These are phyloP conservation scores for Kryptolebias marmoratus DNA, from an alignment of 2,113 vertebrate species.

Conservation along the genomic window DNA sequence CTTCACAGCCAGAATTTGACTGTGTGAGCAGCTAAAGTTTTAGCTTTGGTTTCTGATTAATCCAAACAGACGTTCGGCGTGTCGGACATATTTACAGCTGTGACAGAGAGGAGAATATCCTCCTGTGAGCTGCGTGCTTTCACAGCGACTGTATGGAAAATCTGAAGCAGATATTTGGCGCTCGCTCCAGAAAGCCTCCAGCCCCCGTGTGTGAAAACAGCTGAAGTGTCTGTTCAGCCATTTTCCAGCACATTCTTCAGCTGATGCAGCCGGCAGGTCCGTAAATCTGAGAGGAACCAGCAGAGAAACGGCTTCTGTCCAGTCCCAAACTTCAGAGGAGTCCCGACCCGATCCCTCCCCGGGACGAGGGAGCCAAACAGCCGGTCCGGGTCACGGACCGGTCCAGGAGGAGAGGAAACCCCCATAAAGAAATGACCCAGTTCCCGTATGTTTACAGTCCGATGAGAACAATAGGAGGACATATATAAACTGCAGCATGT, in stretches of 20 bases:
- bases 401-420: slow-evolving; percentile 56
- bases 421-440: slow-evolving; percentile 66
- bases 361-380: not conserved
- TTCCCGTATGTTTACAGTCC: slow-evolving; percentile 54
- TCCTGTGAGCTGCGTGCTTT: too few relatives aligned
- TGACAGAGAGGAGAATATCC: too few relatives aligned
- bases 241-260: not conserved
- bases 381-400: not conserved
- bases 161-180: too few relatives aligned
- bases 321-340: not conserved
- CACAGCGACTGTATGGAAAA: too few relatives aligned
- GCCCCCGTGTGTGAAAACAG: too few relatives aligned
- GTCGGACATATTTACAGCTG: too few relatives aligned
- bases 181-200: not conserved
- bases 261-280: not conserved
- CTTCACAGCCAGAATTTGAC: too few relatives aligned
- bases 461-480: slow-evolving; percentile 62
- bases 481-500: slow-evolving; percentile 15
- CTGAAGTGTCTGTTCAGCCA: too few relatives aligned
- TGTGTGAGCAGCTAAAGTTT: too few relatives aligned
- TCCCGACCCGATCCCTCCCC: slow-evolving; percentile 3
- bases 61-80: too few relatives aligned
- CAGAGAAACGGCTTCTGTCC: not conserved
- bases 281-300: not conserved
- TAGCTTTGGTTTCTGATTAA: too few relatives aligned